phyloP scores from a whole-genome alignment of 1,140 invertebrate species.

The Brachionus sp. region DNA sequence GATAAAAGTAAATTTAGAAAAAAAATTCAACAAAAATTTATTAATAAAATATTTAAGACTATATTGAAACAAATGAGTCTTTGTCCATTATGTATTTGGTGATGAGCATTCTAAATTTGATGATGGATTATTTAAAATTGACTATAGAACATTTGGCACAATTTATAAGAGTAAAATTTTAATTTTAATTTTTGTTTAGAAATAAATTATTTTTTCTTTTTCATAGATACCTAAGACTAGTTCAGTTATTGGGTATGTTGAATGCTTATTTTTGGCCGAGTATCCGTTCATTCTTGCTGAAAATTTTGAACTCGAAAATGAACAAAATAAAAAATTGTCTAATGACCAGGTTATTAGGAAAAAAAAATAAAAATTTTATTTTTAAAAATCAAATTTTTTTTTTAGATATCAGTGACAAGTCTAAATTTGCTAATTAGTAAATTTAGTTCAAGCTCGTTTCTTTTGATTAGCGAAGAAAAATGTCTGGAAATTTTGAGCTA shows the following conservation, averaged over 20 bases:
- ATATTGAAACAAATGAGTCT: constrained; percentile 24
- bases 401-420: not conserved
- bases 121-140: constrained; percentile 16
- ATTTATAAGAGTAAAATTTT: constrained; percentile 17
- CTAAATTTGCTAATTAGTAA: constrained; percentile 30
- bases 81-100: constrained; percentile 25
- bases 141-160: not conserved
- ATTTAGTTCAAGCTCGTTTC: constrained; percentile 4
- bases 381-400: not conserved
- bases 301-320: constrained; percentile 16
- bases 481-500: constrained; percentile 15
- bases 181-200: not conserved
- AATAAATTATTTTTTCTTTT: not conserved
- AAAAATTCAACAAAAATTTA: not conserved
- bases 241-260: not conserved
- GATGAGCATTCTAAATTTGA: not conserved
- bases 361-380: not conserved
- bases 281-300: not conserved
- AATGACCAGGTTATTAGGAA: not conserved
- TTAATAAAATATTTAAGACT: not conserved
- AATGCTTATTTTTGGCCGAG: not conserved
- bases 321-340: constrained; percentile 17
- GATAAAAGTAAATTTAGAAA: constrained; percentile 14
- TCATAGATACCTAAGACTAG: not conserved
- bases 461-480: constrained; percentile 1